Evolutionary conservation across 2,888 invertebrate genomes (phyloP).

Genomic region (Sympetrum striolatum): DNA sequence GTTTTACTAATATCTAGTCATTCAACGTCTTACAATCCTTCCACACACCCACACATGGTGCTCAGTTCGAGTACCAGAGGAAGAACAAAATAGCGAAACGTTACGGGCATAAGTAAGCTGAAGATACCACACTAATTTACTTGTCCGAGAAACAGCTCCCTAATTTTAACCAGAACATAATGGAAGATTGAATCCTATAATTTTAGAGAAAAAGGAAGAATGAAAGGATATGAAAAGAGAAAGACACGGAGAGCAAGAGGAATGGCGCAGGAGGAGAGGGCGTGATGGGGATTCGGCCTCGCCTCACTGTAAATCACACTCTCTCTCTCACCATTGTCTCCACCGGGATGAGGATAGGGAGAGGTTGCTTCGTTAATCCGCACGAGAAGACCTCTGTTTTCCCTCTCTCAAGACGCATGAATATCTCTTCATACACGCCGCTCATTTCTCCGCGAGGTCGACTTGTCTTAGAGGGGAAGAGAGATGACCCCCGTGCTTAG

Average conservation of each 20-base stretch:
- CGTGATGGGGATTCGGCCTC: not conserved
- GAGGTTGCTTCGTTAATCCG: constrained; percentile 9
- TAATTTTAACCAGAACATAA: no score
- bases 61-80: not conserved
- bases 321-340: not conserved
- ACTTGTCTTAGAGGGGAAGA: not conserved
- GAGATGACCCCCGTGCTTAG: not conserved
- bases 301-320: constrained; percentile 25
- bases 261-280: not conserved
- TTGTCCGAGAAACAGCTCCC: no score
- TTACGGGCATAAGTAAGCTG: not conserved
- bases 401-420: not conserved
- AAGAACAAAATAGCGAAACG: not conserved
- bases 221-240: not conserved
- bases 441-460: constrained; percentile 29
- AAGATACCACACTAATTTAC: no score
- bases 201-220: not conserved
- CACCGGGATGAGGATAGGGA: not conserved
- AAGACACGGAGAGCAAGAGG: not conserved
- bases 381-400: not conserved
- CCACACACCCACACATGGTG: no score
- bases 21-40: not conserved
- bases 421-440: not conserved
- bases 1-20: no score
- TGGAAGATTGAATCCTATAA: no score